Evolutionary conservation across 2,113 vertebrate species (phyloP).

Genomic region (Vidua chalybeata): DNA sequence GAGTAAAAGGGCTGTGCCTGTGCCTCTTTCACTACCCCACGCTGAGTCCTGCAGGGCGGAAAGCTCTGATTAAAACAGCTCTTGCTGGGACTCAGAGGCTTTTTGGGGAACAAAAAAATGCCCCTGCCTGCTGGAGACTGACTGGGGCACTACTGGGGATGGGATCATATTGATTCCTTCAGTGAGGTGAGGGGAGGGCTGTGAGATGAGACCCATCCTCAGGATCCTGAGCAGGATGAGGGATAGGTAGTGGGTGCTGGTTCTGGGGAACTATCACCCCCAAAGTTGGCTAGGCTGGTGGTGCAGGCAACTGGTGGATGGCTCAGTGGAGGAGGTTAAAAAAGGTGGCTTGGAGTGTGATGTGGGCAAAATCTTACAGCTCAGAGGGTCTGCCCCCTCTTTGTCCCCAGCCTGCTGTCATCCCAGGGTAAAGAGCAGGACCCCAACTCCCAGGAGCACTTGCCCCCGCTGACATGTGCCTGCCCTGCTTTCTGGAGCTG

Average conservation of each 20-base stretch:
- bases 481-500: neutral
- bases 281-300: neutral
- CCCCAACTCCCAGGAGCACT: rapidly evolving
- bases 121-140: conserved; percentile 20
- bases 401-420: neutral
- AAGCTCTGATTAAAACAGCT: conserved; percentile 49
- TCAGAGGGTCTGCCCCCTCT: neutral
- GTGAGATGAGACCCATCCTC: neutral
- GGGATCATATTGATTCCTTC: neutral
- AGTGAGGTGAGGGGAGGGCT: neutral
- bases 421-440: neutral
- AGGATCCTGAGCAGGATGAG: neutral
- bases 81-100: conserved; percentile 46
- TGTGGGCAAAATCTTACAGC: neutral
- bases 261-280: rapidly evolving
- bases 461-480: rapidly evolving
- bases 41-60: conserved; percentile 32
- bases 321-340: rapidly evolving
- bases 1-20: conserved; percentile 41
- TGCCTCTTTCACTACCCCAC: neutral
- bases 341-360: neutral
- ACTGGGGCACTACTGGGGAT: neutral
- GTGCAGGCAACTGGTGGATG: neutral
- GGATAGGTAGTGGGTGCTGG: neutral
- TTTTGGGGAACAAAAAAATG: conserved; percentile 25